Evolutionary conservation across 2,113 vertebrate genomes (phyloP).

Genomic region (Periophthalmodon schlosseri): DNA sequence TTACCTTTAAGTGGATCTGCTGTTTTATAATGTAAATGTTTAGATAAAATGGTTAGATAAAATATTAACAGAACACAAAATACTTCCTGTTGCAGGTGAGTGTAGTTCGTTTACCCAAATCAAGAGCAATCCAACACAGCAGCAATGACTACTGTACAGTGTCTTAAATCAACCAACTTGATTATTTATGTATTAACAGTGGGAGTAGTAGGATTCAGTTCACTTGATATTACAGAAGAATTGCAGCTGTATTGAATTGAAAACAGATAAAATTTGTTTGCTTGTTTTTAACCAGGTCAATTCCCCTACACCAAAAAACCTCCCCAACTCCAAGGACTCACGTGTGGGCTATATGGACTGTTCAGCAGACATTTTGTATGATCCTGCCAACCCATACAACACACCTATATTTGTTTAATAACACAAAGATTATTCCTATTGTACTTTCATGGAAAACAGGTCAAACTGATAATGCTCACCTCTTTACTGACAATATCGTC

Average conservation of each 20-base stretch:
- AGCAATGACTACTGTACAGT: not conserved
- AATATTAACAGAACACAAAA: not conserved
- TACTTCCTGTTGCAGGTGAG: not conserved
- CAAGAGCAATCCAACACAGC: constrained; percentile 23
- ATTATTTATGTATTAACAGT: not conserved
- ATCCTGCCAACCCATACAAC: constrained; percentile 66
- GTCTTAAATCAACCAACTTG: not conserved
- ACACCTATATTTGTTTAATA: constrained; percentile 57
- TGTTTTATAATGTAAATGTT: too few species aligned
- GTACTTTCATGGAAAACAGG: not conserved
- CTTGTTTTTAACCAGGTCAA: constrained; percentile 29
- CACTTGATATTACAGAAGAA: not conserved
- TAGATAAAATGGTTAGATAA: too few species aligned
- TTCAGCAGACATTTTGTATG: constrained; percentile 49
- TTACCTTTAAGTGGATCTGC: too few species aligned
- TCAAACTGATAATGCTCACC: constrained; percentile 64
- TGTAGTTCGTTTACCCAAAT: constrained; percentile 7
- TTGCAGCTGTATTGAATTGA: constrained; percentile 2
- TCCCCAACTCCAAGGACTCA: constrained; percentile 50
- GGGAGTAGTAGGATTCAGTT: not conserved
- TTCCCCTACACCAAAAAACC: constrained; percentile 38
- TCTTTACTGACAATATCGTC: constrained; percentile 94
- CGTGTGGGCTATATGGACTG: constrained; percentile 46
- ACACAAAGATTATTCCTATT: constrained; percentile 14
- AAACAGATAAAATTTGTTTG: constrained; percentile 4